Evolutionary conservation across 2,113 vertebrate genomes (phyloP).

Genomic region (Todiramphus chloris): DNA sequence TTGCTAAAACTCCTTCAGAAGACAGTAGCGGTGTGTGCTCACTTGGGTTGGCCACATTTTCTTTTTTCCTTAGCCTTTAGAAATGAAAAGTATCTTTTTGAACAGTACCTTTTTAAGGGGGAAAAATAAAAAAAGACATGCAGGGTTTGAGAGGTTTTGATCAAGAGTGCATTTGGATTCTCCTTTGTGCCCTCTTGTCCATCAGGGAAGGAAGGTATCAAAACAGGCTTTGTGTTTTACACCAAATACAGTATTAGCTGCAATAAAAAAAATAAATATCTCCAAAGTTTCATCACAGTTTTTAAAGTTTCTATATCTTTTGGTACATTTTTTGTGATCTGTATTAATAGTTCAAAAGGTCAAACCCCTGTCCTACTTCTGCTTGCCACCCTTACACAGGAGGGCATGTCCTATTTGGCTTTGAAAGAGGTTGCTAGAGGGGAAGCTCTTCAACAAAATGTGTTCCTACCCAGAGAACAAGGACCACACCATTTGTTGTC

Average conservation of each 20-base stretch:
- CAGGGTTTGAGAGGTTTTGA: background rate
- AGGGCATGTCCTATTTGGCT: background rate
- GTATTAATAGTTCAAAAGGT: conserved; percentile 6
- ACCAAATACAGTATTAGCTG: background rate
- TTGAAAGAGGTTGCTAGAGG: background rate
- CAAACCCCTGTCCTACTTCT: background rate
- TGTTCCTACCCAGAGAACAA: background rate
- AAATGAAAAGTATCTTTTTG: background rate
- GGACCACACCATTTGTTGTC: background rate
- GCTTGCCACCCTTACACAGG: background rate
- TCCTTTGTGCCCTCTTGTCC: background rate
- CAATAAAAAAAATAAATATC: background rate
- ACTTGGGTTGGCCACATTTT: background rate
- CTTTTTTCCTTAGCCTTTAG: background rate
- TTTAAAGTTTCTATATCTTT: background rate
- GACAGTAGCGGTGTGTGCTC: background rate
- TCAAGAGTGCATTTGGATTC: background rate
- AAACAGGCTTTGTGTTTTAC: background rate
- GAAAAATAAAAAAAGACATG: background rate
- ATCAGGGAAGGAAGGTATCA: background rate
- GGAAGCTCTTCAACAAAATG: background rate
- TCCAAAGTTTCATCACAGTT: background rate
- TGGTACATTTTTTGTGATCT: background rate
- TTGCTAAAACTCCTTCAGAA: background rate
- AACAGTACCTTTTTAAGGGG: background rate